These are phyloP conservation scores for Pardosa pseudoannulata DNA, from an alignment of 2,888 invertebrate species.

Conservation along the genomic window DNA sequence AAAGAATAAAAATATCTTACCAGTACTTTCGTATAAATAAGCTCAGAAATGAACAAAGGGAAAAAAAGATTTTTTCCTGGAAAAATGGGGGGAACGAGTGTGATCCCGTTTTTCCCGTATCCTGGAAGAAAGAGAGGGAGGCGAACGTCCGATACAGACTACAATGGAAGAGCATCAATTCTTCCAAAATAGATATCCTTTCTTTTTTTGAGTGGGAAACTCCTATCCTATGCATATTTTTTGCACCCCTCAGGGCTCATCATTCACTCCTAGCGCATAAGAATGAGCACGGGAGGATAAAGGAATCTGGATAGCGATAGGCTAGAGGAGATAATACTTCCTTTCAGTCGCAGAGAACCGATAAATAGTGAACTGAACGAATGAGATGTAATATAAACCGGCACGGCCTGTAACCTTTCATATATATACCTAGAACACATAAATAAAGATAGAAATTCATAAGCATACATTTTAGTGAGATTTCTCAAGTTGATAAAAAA, in stretches of 20 bases:
- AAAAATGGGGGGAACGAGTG: slow-evolving; percentile 33
- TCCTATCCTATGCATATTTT: slow-evolving; percentile 51
- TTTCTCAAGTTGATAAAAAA: too few relatives aligned
- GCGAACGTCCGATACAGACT: slow-evolving; percentile 39
- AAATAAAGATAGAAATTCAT: background rate
- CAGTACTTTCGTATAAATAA: slow-evolving; percentile 52
- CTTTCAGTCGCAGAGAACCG: background rate
- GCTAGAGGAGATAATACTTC: background rate
- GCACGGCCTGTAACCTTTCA: background rate
- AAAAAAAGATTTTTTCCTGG: background rate
- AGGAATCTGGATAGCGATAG: slow-evolving; percentile 58
- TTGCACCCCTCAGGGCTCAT: slow-evolving; percentile 51
- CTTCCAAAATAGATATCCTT: slow-evolving; percentile 65
- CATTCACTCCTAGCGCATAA: slow-evolving; percentile 43
- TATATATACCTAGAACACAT: background rate
- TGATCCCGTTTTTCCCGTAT: slow-evolving; percentile 44
- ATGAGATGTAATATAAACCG: background rate
- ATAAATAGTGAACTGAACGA: background rate
- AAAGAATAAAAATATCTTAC: slow-evolving; percentile 22
- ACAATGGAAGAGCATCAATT: slow-evolving; percentile 62
- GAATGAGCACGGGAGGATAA: slow-evolving; percentile 40
- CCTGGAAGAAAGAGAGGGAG: background rate
- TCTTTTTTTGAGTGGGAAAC: slow-evolving; percentile 29
- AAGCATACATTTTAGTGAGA: too few relatives aligned
- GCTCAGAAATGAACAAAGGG: slow-evolving; percentile 26